Base-by-base conservation (phyloP, 2,888 invertebrate genomes). In the Acanthosepion lycidas region DNA sequence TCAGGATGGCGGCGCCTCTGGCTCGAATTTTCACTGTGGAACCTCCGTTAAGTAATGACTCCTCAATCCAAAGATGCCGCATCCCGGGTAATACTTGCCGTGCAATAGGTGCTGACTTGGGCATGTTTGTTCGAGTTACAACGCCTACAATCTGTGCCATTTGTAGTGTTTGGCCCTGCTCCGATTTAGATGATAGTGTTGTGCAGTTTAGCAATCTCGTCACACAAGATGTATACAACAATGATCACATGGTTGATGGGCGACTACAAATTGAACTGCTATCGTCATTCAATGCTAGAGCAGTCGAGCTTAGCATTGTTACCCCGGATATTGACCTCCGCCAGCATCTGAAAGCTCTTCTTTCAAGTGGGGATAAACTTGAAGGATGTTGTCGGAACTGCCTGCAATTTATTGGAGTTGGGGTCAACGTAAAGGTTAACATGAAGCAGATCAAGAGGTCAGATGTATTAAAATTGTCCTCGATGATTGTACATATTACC, bases 401-500 rank as follows among this genome's bases (percentile, higher is more conserved):
- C 49, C 95, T 97, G 94, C 95, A 95, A 42, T 92, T 92, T 51
- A 53, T 92, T 18, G 92, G 92, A 33, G 53, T 92, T 18, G 92
- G 92, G 9, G 51, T n/a, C 18, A 92, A 92, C 18, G 51, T 51
- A 15, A 92, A 92, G 53, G 92, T 92, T 1, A 92, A 92, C 48
- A 51, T 92, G 92, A 78, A 78, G n/a, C 78, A 78, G n/a, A 78
- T 78, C 78, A 92, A 53, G 49, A 48, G 95, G 23, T 95, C 95
- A 51, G 95, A 95, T 93, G 95, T 96, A 53, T 96, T 96, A 28
- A 96, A 96, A 6, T 95, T 97, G 53, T 95, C 95, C 42, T 91
- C 95, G 94, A 95, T 97, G 53, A 64, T 95, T 78, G 94, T 97
- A 20, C 95, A 95, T 26, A 49, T 95, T 18, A 94, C 95, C 51